These are phyloP conservation scores for Leucozona laternaria DNA, from an alignment of 2,888 invertebrate species.

Conservation along the genomic window DNA sequence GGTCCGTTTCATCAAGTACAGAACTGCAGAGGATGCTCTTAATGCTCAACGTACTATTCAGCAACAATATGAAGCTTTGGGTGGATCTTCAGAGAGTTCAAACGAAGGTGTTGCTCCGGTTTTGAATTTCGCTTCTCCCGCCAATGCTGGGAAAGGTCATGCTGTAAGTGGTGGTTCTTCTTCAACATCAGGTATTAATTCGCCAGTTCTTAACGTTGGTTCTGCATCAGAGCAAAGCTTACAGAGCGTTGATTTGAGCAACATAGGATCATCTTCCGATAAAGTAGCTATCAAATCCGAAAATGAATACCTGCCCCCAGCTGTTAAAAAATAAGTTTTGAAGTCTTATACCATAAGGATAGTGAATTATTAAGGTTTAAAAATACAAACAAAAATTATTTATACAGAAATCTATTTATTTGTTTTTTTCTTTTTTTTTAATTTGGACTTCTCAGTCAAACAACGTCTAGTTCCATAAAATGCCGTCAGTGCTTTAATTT, in stretches of 20 bases:
- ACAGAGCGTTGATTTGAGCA: background rate
- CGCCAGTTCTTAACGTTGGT: constrained; percentile 14
- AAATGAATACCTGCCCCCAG: constrained; percentile 17
- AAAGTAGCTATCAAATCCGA: background rate
- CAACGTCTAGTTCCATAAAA: too few relatives aligned
- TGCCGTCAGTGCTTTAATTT: too few relatives aligned
- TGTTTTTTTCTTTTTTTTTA: too few relatives aligned
- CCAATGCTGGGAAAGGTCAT: background rate
- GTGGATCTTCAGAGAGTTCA: constrained; percentile 78
- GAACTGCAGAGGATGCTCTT: constrained; percentile 80
- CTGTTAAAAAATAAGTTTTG: constrained; percentile 9
- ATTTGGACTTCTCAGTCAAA: too few relatives aligned
- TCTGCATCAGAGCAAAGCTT: constrained; percentile 27
- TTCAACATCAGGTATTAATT: background rate
- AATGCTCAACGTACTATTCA: constrained; percentile 80
- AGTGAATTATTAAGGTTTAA: background rate
- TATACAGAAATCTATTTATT: background rate
- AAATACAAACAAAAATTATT: background rate
- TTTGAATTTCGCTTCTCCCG: constrained; percentile 78
- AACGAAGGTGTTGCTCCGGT: constrained; percentile 81
- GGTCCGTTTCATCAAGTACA: constrained; percentile 82
- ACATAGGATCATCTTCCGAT: background rate
- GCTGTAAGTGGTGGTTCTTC: background rate
- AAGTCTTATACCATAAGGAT: background rate
- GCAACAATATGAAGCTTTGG: constrained; percentile 79